Conservation (phyloP, 2,888 invertebrate species). For the Caenorhabditis wallacei region DNA sequence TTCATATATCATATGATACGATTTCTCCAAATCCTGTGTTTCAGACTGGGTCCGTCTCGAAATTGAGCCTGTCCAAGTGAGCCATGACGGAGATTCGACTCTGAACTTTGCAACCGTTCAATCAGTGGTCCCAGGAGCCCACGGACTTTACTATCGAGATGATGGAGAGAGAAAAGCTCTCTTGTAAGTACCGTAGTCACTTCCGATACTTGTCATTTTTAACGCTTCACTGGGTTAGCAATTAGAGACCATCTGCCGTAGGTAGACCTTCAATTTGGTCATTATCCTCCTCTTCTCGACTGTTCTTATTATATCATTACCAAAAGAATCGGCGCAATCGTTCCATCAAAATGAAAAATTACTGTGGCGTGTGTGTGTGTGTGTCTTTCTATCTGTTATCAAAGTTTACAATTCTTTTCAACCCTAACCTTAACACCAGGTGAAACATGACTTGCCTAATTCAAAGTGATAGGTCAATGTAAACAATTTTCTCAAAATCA, state of each 20-base stretch:
- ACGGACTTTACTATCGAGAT: slow-evolving; percentile 77
- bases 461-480: slow-evolving; percentile 63
- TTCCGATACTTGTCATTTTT: slow-evolving; percentile 23
- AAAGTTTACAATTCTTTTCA: slow-evolving; percentile 30
- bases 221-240: slow-evolving; percentile 45
- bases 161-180: slow-evolving; percentile 75
- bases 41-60: slow-evolving; percentile 76
- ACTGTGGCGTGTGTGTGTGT: not conserved
- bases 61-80: slow-evolving; percentile 77
- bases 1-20: too few species aligned
- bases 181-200: slow-evolving; percentile 64
- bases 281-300: not conserved
- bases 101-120: slow-evolving; percentile 76
- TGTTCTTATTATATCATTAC: not conserved
- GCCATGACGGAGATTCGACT: slow-evolving; percentile 68
- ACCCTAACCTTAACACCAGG: slow-evolving; percentile 29
- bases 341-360: slow-evolving; percentile 49
- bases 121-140: slow-evolving; percentile 77
- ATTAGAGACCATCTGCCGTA: slow-evolving; percentile 29
- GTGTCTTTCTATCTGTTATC: not conserved
- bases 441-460: slow-evolving; percentile 54
- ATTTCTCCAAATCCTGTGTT: slow-evolving; percentile 12
- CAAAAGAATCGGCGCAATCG: slow-evolving; percentile 7
- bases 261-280: not conserved
- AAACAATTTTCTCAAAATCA: slow-evolving; percentile 65